A percentile compares a stretch with the other conserved stretches of the same genome.
These are phyloP conservation scores for Microctenopoma steveboyesi DNA, from an alignment of 2,797 vertebrate species.

Conservation along the genomic window DNA sequence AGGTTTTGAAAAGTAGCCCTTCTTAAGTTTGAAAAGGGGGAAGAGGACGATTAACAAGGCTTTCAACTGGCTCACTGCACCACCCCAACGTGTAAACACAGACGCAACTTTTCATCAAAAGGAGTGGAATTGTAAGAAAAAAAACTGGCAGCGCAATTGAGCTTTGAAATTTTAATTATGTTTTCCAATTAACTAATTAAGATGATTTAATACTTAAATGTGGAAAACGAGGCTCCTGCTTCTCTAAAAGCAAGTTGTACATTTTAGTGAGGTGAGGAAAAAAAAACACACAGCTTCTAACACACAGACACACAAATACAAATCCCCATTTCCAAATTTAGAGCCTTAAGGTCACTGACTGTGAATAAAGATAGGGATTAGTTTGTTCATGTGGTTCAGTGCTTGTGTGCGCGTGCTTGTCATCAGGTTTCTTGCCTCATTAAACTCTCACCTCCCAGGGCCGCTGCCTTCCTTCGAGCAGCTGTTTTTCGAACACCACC, in stretches of 20 bases:
- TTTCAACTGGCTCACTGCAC: constrained; percentile 7
- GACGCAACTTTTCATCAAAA: constrained; percentile 12
- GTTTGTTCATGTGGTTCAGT: background rate
- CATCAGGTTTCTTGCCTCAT: constrained; percentile 52
- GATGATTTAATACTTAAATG: constrained; percentile 14
- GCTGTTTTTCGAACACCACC: too few relatives aligned
- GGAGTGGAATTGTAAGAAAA: background rate
- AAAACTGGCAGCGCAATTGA: constrained; percentile 9
- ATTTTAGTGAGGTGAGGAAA: background rate
- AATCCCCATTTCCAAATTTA: constrained; percentile 27
- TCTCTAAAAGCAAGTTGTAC: constrained; percentile 8
- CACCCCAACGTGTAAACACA: background rate
- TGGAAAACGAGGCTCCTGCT: background rate
- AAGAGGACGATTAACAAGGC: background rate
- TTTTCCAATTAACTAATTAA: constrained; percentile 31
- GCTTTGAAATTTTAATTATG: constrained; percentile 16
- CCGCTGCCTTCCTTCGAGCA: constrained; percentile 36
- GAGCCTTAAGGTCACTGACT: constrained; percentile 34
- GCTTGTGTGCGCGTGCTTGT: background rate
- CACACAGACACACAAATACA: background rate
- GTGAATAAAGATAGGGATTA: constrained; percentile 46
- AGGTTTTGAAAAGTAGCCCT: constrained; percentile 27
- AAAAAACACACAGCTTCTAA: background rate
- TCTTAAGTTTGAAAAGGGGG: constrained; percentile 1
- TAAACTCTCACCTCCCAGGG: constrained; percentile 49